Evolutionary conservation across 2,113 vertebrate species (phyloP).

Genomic region (Paratilapia polleni): DNA sequence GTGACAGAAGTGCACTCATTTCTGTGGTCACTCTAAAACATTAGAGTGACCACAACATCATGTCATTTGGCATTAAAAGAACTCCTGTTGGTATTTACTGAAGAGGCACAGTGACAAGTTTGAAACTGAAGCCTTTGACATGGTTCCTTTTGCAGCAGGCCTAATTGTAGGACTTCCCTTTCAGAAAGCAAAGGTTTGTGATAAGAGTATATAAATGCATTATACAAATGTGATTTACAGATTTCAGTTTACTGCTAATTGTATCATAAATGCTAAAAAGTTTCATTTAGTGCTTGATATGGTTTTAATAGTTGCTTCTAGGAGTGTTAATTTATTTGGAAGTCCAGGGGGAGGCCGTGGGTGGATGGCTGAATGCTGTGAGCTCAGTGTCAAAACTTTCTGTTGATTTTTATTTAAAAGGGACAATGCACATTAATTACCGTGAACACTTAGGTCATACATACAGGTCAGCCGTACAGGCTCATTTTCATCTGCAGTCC

Average conservation of each 20-base stretch:
- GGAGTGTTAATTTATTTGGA: neutral
- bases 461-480: neutral
- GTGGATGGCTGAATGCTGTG: neutral
- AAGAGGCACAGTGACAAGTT: neutral
- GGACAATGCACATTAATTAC: neutral
- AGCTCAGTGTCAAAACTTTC: accelerated
- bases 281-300: neutral
- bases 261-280: neutral
- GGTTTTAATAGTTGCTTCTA: neutral
- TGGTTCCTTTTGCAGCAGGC: accelerated
- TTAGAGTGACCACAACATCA: too few relatives aligned
- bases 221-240: neutral
- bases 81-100: too few relatives aligned
- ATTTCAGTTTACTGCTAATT: neutral
- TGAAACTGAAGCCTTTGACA: neutral
- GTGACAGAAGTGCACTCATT: neutral
- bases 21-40: neutral
- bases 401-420: neutral
- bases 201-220: neutral
- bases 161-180: neutral
- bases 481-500: neutral
- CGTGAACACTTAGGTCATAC: neutral
- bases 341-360: neutral
- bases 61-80: neutral
- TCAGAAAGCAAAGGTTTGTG: neutral